Conservation (phyloP, 2,113 vertebrate species). For the Sceloporus tristichus region DNA sequence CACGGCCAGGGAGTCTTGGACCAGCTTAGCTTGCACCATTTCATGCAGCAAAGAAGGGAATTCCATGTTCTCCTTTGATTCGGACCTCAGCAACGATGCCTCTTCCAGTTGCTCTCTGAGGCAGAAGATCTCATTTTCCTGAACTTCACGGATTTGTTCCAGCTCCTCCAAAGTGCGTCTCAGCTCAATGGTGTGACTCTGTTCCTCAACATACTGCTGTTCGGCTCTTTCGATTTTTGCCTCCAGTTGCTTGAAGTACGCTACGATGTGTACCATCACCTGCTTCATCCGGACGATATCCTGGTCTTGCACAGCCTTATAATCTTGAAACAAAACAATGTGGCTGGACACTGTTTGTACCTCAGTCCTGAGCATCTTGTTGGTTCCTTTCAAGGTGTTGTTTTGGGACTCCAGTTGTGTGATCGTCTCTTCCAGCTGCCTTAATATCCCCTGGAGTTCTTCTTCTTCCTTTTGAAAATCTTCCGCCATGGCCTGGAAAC, state of each 20-base stretch:
- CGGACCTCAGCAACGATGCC: conserved; percentile 42
- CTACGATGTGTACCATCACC: background rate
- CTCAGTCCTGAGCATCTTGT: background rate
- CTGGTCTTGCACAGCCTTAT: accelerated
- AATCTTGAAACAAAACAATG: background rate
- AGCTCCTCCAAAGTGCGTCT: background rate
- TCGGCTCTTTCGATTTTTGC: background rate
- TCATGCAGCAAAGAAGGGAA: conserved; percentile 1
- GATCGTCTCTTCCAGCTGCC: conserved; percentile 8
- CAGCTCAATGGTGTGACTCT: background rate
- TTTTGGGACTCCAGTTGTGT: background rate
- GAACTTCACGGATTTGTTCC: conserved; percentile 42
- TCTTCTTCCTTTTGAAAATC: conserved; percentile 14
- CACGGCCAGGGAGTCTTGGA: background rate
- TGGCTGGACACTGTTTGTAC: background rate
- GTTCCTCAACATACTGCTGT: background rate
- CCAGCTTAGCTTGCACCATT: background rate
- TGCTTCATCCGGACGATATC: conserved; percentile 20
- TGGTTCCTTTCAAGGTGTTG: background rate
- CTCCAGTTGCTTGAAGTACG: background rate
- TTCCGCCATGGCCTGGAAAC: background rate
- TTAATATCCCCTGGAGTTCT: background rate
- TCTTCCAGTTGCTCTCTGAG: conserved; percentile 22
- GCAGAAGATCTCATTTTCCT: conserved; percentile 16
- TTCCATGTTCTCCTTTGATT: background rate